Conservation (phyloP, 1,140 invertebrate genomes). For the Drosophila subobscura region DNA sequence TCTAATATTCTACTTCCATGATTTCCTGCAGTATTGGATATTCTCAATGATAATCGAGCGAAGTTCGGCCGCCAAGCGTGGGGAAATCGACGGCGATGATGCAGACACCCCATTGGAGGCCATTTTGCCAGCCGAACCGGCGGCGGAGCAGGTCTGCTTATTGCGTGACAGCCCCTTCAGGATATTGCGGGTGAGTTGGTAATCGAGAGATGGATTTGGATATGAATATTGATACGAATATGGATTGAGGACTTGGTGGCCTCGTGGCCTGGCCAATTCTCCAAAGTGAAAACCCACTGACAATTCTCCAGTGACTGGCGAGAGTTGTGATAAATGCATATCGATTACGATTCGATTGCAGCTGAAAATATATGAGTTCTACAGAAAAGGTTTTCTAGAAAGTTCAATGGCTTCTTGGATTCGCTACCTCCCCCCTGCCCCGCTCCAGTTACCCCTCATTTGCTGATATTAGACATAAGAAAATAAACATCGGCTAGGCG, state of each 20-base stretch:
- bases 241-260: too few species aligned
- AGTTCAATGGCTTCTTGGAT: conserved; percentile 17
- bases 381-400: conserved; percentile 3
- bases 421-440: too few species aligned
- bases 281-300: conserved; percentile 47
- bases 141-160: conserved; percentile 84
- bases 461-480: not conserved
- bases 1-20: not conserved
- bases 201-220: conserved; percentile 13
- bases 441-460: too few species aligned
- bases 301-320: conserved; percentile 16
- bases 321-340: conserved; percentile 37
- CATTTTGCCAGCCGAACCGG: conserved; percentile 82
- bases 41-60: conserved; percentile 82
- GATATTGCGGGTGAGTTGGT: conserved; percentile 86
- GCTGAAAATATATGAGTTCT: not conserved
- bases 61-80: conserved; percentile 57
- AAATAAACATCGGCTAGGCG: not conserved
- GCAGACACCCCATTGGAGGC: conserved; percentile 84
- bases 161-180: conserved; percentile 87
- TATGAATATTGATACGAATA: not conserved
- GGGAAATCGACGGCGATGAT: conserved; percentile 69
- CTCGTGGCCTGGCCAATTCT: conserved; percentile 37
- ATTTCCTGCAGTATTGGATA: conserved; percentile 69
- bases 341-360: conserved; percentile 22